Evolutionary conservation across 2,113 vertebrate species (phyloP).

Genomic region (Myrmecophaga tridactyla): DNA sequence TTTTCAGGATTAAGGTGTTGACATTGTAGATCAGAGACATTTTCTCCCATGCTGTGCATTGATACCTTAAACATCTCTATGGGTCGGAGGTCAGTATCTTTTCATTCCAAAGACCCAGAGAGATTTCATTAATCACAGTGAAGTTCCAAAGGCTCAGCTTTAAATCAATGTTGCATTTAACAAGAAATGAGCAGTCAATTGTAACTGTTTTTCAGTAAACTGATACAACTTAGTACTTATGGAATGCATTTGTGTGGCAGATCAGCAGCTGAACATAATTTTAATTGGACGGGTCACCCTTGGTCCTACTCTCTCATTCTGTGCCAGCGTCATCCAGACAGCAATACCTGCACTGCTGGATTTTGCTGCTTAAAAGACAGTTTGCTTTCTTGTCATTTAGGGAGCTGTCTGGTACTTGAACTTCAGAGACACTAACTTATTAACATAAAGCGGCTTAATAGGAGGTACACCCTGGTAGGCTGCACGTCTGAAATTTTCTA

Average conservation of each 20-base stretch:
- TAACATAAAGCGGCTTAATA: constrained; percentile 65
- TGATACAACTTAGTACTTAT: constrained; percentile 76
- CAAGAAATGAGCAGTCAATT: constrained; percentile 72
- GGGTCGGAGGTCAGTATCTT: constrained; percentile 8
- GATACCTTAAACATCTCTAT: constrained; percentile 52
- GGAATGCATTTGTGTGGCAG: constrained; percentile 80
- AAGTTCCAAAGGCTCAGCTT: constrained; percentile 67
- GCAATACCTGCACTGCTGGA: constrained; percentile 62
- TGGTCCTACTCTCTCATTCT: constrained; percentile 66
- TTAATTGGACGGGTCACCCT: constrained; percentile 82
- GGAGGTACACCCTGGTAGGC: constrained; percentile 48
- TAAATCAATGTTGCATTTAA: constrained; percentile 72
- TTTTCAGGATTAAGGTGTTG: neutral
- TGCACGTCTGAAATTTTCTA: neutral
- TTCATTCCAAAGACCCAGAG: constrained; percentile 70
- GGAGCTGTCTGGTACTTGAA: constrained; percentile 53
- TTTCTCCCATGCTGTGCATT: neutral
- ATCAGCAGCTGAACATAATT: constrained; percentile 78
- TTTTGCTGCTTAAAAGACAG: constrained; percentile 72
- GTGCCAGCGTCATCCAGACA: constrained; percentile 64
- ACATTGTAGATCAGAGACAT: neutral
- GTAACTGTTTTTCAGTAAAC: constrained; percentile 70
- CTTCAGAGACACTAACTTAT: constrained; percentile 51
- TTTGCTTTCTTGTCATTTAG: constrained; percentile 56
- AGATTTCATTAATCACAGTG: constrained; percentile 72